phyloP scores from a whole-genome alignment of 1,140 invertebrate genomes.

The Drosophila simulans region DNA sequence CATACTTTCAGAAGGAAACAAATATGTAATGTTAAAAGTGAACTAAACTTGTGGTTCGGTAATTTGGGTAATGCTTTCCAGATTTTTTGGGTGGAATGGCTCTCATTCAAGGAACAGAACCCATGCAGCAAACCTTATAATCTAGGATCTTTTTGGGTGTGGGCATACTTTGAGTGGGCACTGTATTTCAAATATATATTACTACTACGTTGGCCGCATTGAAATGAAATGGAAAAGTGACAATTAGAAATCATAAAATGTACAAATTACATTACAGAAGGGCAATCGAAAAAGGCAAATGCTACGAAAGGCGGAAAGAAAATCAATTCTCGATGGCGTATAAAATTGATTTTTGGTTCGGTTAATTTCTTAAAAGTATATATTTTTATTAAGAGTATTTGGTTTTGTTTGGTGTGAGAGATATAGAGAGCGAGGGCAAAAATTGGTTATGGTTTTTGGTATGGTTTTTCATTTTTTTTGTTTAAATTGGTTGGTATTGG shows the following conservation, averaged over 20 bases:
- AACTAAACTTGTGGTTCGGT: conserved; percentile 26
- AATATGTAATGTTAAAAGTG: conserved; percentile 1
- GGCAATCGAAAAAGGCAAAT: conserved; percentile 56
- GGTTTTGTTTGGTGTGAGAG: conserved; percentile 45
- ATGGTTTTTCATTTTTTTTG: too few relatives aligned
- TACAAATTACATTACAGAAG: conserved; percentile 58
- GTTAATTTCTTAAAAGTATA: conserved; percentile 45
- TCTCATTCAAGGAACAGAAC: conserved; percentile 36
- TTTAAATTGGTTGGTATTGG: conserved; percentile 31
- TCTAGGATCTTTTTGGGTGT: conserved; percentile 27
- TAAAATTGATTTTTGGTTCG: conserved; percentile 52
- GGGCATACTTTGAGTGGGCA: conserved; percentile 47
- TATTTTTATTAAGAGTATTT: conserved; percentile 42
- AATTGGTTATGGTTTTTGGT: conserved; percentile 35
- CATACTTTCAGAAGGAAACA: too few relatives aligned
- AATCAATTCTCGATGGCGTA: conserved; percentile 63
- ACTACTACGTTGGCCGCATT: conserved; percentile 31
- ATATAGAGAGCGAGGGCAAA: conserved; percentile 45
- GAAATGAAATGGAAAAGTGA: conserved; percentile 41
- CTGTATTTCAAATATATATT: conserved; percentile 3
- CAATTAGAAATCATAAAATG: conserved; percentile 36
- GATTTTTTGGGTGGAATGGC: conserved; percentile 14
- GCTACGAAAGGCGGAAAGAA: conserved; percentile 63
- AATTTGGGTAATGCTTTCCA: conserved; percentile 22
- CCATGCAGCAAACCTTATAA: conserved; percentile 62